phyloP scores from a whole-genome alignment of 2,113 vertebrate species.

The Xerus inauris region DNA sequence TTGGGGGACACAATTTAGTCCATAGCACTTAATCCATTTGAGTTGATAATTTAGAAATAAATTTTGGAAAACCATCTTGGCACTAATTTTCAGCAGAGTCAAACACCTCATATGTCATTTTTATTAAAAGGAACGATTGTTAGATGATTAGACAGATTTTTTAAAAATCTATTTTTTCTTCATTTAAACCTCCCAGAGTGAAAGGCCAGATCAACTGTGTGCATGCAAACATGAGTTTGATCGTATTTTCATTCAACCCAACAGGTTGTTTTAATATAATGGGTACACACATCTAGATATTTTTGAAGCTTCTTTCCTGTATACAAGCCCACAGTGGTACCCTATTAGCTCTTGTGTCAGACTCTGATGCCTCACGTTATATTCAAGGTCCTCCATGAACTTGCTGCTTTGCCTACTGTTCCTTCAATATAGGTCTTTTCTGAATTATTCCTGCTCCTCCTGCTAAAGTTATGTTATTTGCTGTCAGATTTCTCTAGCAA shows the following conservation, averaged over 20 bases:
- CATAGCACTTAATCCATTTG: neutral
- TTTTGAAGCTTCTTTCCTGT: neutral
- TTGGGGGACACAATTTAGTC: neutral
- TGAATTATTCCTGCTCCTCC: neutral
- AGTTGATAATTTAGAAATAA: neutral
- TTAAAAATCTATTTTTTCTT: conserved; percentile 17
- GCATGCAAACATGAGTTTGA: neutral
- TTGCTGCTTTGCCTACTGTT: neutral
- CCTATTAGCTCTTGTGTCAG: neutral
- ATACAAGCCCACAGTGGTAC: neutral
- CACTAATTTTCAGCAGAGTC: neutral
- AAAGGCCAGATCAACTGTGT: neutral
- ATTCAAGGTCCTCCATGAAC: neutral
- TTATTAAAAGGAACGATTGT: conserved; percentile 19
- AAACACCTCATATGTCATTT: neutral
- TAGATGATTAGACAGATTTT: neutral
- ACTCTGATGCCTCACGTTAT: neutral
- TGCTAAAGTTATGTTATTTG: neutral
- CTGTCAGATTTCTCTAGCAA: neutral
- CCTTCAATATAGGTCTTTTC: neutral
- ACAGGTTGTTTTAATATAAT: neutral
- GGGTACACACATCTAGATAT: neutral
- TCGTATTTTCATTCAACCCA: conserved; percentile 15
- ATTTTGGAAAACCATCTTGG: neutral
- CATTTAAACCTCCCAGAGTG: neutral